phyloP scores from a whole-genome alignment of 2,888 invertebrate species.

The Meiosimyza platycephala region DNA sequence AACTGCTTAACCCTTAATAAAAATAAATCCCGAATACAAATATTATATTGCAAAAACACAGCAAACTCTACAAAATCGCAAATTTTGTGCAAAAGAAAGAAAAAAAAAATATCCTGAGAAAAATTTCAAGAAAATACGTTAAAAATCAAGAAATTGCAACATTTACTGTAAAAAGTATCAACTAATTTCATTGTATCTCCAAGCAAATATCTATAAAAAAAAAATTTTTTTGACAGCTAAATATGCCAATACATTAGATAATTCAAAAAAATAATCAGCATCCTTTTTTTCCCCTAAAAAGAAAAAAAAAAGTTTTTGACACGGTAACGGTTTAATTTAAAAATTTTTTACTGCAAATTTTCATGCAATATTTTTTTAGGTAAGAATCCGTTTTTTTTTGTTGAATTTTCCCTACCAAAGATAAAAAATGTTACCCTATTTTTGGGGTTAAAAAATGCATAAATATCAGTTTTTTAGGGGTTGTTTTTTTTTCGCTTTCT shows the following conservation, averaged over 20 bases:
- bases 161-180: too few relatives aligned
- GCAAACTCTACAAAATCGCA: too few relatives aligned
- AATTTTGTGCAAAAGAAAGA: too few relatives aligned
- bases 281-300: not conserved
- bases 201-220: too few relatives aligned
- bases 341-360: not conserved
- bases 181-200: too few relatives aligned
- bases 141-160: constrained; percentile 27
- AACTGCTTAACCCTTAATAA: too few relatives aligned
- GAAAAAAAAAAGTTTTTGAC: not conserved
- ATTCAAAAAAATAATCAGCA: not conserved
- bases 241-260: too few relatives aligned
- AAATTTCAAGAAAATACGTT: constrained; percentile 42
- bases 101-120: constrained; percentile 35
- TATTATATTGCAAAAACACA: too few relatives aligned
- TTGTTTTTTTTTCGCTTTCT: not conserved
- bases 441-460: constrained; percentile 23
- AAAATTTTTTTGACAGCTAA: too few relatives aligned
- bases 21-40: too few relatives aligned
- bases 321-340: not conserved
- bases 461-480: too few relatives aligned
- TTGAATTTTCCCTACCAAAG: constrained; percentile 7
- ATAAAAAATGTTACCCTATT: constrained; percentile 17
- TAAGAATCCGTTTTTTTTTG: too few relatives aligned
- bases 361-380: constrained; percentile 8